phyloP scores from a whole-genome alignment of 2,113 vertebrate species.

The Heptranchias perlo region DNA sequence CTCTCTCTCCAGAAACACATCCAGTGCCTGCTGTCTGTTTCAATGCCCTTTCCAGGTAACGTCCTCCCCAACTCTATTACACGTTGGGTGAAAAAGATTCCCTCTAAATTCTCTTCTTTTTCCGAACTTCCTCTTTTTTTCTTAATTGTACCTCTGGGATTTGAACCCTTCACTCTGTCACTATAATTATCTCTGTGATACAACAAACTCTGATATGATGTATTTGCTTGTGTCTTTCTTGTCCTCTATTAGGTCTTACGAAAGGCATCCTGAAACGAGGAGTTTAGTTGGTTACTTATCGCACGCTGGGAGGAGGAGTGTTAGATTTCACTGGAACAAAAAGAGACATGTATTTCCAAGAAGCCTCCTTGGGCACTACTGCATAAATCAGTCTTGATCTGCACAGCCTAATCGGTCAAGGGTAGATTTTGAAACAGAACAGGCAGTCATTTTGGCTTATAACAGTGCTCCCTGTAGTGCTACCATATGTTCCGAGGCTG shows the following conservation, averaged over 20 bases:
- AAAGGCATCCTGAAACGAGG: not conserved
- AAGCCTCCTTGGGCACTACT: not conserved
- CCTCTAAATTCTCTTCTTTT: not conserved
- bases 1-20: not conserved
- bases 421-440: not conserved
- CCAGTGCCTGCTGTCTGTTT: not conserved
- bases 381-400: constrained; percentile 17
- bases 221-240: not conserved
- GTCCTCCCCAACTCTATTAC: not conserved
- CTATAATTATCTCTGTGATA: not conserved
- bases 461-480: constrained; percentile 12
- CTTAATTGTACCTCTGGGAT: not conserved
- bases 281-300: not conserved
- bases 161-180: not conserved
- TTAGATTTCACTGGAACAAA: not conserved
- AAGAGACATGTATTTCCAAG: not conserved
- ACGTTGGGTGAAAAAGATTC: not conserved
- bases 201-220: not conserved
- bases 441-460: not conserved
- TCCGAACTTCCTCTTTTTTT: not conserved
- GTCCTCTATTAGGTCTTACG: not conserved
- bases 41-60: not conserved
- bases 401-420: not conserved
- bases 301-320: not conserved
- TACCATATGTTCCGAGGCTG: not conserved